A percentile compares a stretch with the other conserved stretches of the same genome.
These are phyloP conservation scores for Caenorhabditis becei DNA, from an alignment of 2,888 invertebrate genomes.

Conservation along the genomic window DNA sequence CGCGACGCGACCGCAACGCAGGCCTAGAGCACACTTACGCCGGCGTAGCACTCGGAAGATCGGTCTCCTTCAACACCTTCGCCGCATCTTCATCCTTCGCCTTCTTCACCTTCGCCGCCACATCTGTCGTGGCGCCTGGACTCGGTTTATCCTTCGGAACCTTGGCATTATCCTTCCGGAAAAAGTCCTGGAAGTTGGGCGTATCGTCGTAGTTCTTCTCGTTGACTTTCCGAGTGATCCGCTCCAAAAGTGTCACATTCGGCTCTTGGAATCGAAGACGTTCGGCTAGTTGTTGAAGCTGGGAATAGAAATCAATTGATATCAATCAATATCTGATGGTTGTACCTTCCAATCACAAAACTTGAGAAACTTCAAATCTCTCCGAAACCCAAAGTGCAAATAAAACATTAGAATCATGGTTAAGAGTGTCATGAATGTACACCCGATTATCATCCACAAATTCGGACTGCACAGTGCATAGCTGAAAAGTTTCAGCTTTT, in stretches of 20 bases:
- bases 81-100: slow-evolving; percentile 38
- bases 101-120: slow-evolving; percentile 19
- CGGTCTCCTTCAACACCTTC: slow-evolving; percentile 24
- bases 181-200: slow-evolving; percentile 29
- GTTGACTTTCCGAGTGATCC: slow-evolving; percentile 46
- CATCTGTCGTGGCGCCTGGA: not conserved
- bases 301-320: too few relatives aligned
- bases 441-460: slow-evolving; percentile 50
- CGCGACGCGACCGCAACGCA: not conserved
- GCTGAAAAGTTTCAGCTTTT: slow-evolving; percentile 4
- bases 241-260: slow-evolving; percentile 42
- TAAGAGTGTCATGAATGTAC: slow-evolving; percentile 42
- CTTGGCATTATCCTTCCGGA: slow-evolving; percentile 11
- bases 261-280: slow-evolving; percentile 48
- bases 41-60: slow-evolving; percentile 22
- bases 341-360: slow-evolving; percentile 41
- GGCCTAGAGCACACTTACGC: slow-evolving; percentile 13
- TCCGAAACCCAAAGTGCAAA: slow-evolving; percentile 35
- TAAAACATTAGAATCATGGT: slow-evolving; percentile 33
- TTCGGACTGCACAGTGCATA: slow-evolving; percentile 49
- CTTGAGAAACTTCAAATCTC: slow-evolving; percentile 28
- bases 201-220: slow-evolving; percentile 25
- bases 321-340: not conserved
- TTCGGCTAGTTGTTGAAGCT: slow-evolving; percentile 44
- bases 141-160: not conserved